Conservation (phyloP, 1,140 invertebrate species). For the Drosophila rufa region DNA sequence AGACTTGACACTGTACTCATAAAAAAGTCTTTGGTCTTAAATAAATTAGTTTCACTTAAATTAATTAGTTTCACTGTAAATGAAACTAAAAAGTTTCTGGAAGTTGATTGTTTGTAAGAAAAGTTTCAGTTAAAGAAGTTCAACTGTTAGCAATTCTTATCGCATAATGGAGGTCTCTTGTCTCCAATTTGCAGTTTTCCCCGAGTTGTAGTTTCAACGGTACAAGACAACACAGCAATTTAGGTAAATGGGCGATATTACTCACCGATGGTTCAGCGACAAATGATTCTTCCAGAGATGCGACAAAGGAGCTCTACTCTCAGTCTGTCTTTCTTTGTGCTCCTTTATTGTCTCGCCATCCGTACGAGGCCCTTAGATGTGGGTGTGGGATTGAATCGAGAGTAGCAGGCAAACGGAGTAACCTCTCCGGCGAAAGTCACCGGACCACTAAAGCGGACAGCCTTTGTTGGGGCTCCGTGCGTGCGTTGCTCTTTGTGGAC, state of each 20-base stretch:
- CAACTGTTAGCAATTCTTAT: conserved; percentile 21
- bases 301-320: conserved; percentile 36
- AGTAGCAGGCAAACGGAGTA: conserved; percentile 10
- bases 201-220: conserved; percentile 14
- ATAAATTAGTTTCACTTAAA: not conserved
- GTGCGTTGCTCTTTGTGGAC: conserved; percentile 67
- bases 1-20: not conserved
- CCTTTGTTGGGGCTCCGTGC: conserved; percentile 61
- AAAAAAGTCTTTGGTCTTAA: not conserved
- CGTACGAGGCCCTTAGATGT: conserved; percentile 16
- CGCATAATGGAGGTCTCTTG: conserved; percentile 28
- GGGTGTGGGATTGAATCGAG: conserved; percentile 23
- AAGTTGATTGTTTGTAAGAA: not conserved
- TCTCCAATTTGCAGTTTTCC: conserved; percentile 18
- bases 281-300: conserved; percentile 32
- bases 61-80: not conserved
- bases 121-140: not conserved
- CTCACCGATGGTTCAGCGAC: conserved; percentile 24
- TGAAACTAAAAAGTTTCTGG: not conserved
- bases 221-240: conserved; percentile 19
- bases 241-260: conserved; percentile 30
- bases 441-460: conserved; percentile 52
- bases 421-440: conserved; percentile 63
- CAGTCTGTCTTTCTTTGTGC: conserved; percentile 17
- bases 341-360: conserved; percentile 62